These are phyloP conservation scores for Neotoma lepida DNA, from an alignment of 2,113 vertebrate genomes.

Conservation along the genomic window DNA sequence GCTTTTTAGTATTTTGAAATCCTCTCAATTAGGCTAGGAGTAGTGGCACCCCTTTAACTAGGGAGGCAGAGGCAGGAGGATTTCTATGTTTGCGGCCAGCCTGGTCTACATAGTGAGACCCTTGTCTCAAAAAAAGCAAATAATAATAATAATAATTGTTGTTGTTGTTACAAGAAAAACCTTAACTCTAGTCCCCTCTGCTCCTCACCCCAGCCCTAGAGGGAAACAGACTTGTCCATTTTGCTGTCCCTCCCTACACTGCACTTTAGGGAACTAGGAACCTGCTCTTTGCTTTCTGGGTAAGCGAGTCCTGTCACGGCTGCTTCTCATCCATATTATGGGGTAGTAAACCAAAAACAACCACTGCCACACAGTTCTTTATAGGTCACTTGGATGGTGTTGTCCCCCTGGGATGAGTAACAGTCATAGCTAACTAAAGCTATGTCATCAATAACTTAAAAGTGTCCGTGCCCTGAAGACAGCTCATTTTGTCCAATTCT, in stretches of 20 bases:
- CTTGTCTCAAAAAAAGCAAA: background rate
- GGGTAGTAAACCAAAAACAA: background rate
- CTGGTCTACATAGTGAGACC: background rate
- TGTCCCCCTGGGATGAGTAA: background rate
- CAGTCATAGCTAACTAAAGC: background rate
- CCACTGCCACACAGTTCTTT: background rate
- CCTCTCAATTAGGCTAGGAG: background rate
- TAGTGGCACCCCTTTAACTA: background rate
- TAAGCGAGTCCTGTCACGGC: background rate
- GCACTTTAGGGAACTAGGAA: background rate
- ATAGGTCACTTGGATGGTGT: too few species aligned
- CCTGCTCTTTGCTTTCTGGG: background rate
- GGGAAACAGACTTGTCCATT: background rate
- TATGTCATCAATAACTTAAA: rapidly evolving
- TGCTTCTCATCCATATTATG: background rate
- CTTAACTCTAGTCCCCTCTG: too few species aligned
- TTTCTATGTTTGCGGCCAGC: background rate
- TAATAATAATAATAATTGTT: background rate
- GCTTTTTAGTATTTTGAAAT: background rate
- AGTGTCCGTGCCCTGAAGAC: background rate
- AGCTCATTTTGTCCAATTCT: background rate
- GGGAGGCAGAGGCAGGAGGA: background rate
- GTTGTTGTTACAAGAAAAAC: too few species aligned
- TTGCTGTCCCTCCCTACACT: background rate
- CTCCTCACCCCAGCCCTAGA: background rate